Evolutionary conservation across 1,140 invertebrate genomes (phyloP).

Genomic region (Drosophila pruinosa): DNA sequence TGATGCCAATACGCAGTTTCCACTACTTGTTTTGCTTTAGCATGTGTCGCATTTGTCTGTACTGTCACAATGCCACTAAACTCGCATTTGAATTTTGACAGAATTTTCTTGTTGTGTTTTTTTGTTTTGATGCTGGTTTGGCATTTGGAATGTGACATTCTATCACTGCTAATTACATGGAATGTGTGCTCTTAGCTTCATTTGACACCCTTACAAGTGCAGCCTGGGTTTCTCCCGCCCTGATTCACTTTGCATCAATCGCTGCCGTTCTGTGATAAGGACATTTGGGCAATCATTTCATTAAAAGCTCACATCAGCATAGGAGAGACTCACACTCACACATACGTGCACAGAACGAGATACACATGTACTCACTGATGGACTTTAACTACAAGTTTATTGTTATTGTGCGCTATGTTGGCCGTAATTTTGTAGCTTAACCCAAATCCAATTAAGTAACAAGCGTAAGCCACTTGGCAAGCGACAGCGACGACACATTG

Average conservation of each 20-base stretch:
- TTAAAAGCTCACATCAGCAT: slow-evolving; percentile 36
- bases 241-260: slow-evolving; percentile 7
- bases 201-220: slow-evolving; percentile 51
- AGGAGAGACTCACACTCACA: slow-evolving; percentile 6
- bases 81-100: slow-evolving; percentile 34
- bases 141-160: slow-evolving; percentile 37
- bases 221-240: neutral
- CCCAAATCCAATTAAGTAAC: slow-evolving; percentile 81
- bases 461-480: slow-evolving; percentile 78
- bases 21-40: neutral
- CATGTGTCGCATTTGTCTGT: slow-evolving; percentile 18
- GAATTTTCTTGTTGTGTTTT: slow-evolving; percentile 13
- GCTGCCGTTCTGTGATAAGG: slow-evolving; percentile 49
- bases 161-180: slow-evolving; percentile 68
- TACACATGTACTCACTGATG: neutral
- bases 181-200: slow-evolving; percentile 53
- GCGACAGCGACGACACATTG: slow-evolving; percentile 77
- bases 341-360: too few species aligned
- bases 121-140: slow-evolving; percentile 39
- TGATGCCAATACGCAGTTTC: neutral
- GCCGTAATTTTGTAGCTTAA: slow-evolving; percentile 76
- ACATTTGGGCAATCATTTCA: slow-evolving; percentile 68
- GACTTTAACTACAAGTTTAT: slow-evolving; percentile 71
- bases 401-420: slow-evolving; percentile 75
- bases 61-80: slow-evolving; percentile 34